Conservation (phyloP, 2,797 vertebrate genomes). For the Molossus molossus region DNA sequence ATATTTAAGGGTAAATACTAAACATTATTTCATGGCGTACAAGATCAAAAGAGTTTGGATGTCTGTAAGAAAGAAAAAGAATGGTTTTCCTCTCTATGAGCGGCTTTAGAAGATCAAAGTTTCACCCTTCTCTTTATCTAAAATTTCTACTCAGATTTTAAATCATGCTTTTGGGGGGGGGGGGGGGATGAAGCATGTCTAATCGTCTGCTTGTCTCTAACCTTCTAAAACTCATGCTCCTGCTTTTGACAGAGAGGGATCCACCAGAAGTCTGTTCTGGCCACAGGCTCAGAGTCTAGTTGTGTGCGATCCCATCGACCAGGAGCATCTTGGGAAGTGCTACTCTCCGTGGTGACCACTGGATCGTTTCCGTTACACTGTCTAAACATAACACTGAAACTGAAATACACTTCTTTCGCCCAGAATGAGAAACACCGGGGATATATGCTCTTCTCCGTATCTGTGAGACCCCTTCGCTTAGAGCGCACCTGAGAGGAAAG, state of each 20-base stretch:
- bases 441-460: accelerated
- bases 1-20: not conserved
- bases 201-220: not conserved
- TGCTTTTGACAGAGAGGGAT: not conserved
- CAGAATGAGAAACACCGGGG: not conserved
- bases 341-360: not conserved
- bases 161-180: not conserved
- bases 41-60: not conserved
- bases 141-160: conserved; percentile 44
- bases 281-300: not conserved
- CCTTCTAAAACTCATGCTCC: not conserved
- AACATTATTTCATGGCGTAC: not conserved
- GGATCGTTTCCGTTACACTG: not conserved
- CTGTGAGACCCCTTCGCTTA: not conserved
- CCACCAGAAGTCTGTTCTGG: not conserved
- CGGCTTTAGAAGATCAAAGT: not conserved
- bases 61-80: not conserved
- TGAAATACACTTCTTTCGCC: not conserved
- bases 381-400: not conserved
- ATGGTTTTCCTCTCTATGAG: not conserved
- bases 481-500: not conserved
- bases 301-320: not conserved
- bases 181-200: not conserved
- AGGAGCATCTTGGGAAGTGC: not conserved
- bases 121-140: not conserved